Evolutionary conservation across 1,140 invertebrate species (phyloP).

Genomic region (Prorops nasuta): DNA sequence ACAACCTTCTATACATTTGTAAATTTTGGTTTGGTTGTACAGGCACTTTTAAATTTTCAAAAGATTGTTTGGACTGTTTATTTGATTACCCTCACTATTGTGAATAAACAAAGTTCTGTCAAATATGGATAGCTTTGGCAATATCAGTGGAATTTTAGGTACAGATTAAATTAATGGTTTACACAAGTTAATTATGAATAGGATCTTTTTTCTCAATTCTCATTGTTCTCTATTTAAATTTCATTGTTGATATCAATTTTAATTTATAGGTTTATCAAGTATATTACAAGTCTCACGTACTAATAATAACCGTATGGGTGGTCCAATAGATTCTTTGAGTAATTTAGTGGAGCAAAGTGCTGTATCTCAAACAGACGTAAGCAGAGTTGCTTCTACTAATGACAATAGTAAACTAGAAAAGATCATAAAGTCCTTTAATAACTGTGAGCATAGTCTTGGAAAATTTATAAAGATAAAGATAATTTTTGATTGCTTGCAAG

Average conservation of each 20-base stretch:
- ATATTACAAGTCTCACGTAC: slow-evolving; percentile 31
- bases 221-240: no score
- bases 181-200: no score
- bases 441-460: slow-evolving; percentile 28
- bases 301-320: slow-evolving; percentile 16
- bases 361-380: slow-evolving; percentile 10
- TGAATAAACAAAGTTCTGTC: no score
- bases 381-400: slow-evolving; percentile 1
- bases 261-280: slow-evolving; percentile 30
- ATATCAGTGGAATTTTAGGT: no score
- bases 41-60: no score
- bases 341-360: slow-evolving; percentile 18
- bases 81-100: no score
- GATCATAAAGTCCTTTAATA: slow-evolving; percentile 14
- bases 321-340: slow-evolving; percentile 21
- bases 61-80: no score
- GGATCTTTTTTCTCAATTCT: no score
- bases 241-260: slow-evolving; percentile 13
- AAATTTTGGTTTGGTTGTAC: no score
- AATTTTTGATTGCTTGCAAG: slow-evolving; percentile 27
- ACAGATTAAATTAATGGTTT: no score
- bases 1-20: no score
- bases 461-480: slow-evolving; percentile 28
- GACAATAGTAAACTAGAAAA: slow-evolving; percentile 19
- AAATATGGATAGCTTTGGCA: no score